Evolutionary conservation across 2,888 invertebrate genomes (phyloP), one percentile per base, ranked within the genome.

Genomic region (Allacma fusca): DNA sequence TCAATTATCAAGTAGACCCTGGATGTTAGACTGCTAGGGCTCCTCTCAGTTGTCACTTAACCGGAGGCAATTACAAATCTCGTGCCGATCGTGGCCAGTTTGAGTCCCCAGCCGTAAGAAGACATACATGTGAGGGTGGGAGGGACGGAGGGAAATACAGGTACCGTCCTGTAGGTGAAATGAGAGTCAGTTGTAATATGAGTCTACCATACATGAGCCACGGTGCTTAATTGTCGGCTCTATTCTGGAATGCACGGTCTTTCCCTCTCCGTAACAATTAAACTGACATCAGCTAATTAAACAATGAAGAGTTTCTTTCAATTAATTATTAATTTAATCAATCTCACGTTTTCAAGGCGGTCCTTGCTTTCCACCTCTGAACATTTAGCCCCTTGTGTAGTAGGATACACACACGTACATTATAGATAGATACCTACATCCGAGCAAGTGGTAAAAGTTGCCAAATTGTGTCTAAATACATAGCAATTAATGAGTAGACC

Each of bases 221-320:
- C 7, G 62, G 13, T 69, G 9, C 26, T 34, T 23, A 73, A 29
- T 67, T 75, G 67, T 75, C 75, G 75, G 75, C 75, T 68, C 67
- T 26, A 75, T 57, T 75, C 44, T 64, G 23, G 24, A 64, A 65
- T 40, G 40, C 64, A 29, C 40, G 23, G 23, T 62, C 62, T 62
- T 19, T 62, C 26, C 16, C 28, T 57, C 50, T 57, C 21, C n/a
- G 13, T 67, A 43, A 64, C 62, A 77, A 77, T 77, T 71, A 77
- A 71, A 71, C 64, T 77, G 76, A 77, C 76, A 71, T 64, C 65
- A 70, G n/a, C 70, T 77, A 77, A 77, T 77, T 77, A 77, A 77
- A 72, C 62, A 77, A 71, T 71, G 43, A 77, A 59, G 65, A 71
- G 65, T 71, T 77, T 76, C 43, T 71, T 75, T 65, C 67, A 50